A percentile compares a stretch with the other conserved stretches of the same genome.
Conservation (phyloP, 1,140 invertebrate species). For the Rhyacophila brunnea region DNA sequence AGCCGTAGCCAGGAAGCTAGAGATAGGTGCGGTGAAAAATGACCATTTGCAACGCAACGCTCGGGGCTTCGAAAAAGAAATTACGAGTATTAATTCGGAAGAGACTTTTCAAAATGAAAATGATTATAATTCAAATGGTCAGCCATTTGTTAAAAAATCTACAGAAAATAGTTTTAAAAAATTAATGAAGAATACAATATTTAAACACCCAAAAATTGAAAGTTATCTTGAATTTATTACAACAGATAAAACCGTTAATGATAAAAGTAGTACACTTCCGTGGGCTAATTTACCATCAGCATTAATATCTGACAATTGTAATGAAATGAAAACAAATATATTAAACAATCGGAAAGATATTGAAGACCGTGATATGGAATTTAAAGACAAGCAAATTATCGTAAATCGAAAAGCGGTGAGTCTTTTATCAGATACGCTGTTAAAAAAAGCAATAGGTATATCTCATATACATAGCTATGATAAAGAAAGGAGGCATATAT, state of each 20-base stretch:
- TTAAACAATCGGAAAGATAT: background rate
- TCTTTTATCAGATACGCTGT: constrained; percentile 8
- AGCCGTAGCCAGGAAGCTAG: constrained; percentile 19
- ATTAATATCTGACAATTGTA: constrained; percentile 26
- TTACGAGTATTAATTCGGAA: background rate
- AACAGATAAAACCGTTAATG: too few species aligned
- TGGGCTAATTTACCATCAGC: constrained; percentile 6
- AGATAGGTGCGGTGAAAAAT: constrained; percentile 28
- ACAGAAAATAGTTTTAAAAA: background rate
- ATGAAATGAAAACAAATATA: constrained; percentile 22
- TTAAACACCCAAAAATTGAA: background rate
- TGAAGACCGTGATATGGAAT: constrained; percentile 31
- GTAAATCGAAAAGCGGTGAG: constrained; percentile 12
- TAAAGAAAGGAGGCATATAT: constrained; percentile 23
- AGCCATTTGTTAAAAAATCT: background rate
- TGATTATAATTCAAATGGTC: too few species aligned
- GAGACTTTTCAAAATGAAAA: too few species aligned
- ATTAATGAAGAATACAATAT: background rate
- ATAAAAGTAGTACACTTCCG: background rate
- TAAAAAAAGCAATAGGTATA: constrained; percentile 2
- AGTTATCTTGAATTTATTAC: background rate
- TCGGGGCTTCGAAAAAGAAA: constrained; percentile 13
- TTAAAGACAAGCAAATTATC: constrained; percentile 21
- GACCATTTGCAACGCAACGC: constrained; percentile 24
- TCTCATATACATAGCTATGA: constrained; percentile 27